Base-by-base conservation (phyloP, 2,888 invertebrate species). In the Meta bourneti region DNA sequence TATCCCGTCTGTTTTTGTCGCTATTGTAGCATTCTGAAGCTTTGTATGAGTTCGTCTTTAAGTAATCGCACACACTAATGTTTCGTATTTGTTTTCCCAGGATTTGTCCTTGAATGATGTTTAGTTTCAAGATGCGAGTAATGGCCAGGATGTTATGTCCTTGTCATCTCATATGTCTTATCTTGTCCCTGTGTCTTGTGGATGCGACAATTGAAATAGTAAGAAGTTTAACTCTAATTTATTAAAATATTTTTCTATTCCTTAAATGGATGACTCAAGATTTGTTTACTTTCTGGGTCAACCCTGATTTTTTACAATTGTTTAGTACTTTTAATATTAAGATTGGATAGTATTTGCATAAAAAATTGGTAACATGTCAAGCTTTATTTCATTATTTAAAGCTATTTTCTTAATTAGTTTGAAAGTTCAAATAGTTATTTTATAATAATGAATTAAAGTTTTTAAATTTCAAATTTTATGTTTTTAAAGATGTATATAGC, bases 191-290 rank as follows among this genome's bases (percentile, higher is more conserved):
- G n/a, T 71, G n/a, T 13, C 16, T 71, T 71, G 89, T 71, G 11
- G 54, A 83, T 72, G 82, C 89, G 11, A 75, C 83, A 7, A 78
- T 89, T 11, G 83, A 89, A 71, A 54, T 89, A 71, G 89, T 89
- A 89, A 82, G 82, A 1, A 70, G 69, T 61, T 85, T 77, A 34
- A 54, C 72, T 83, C 20, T 49, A 13, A 70, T 49, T n/a, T 54
- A 49, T 51, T 34, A 4, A 34, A 34, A 2, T 34, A 34, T 34
- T 34, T 34, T 34, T 34, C 34, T 34, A 34, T 34, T 34, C 34
- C 34, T 34, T 34, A 2, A 34, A 34, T 34, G 34, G 4, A 34
- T 34, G 34, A 34, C 34, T 4, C 34, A 4, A 34, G 34, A 34
- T 34, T 34, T 34, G 34, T 34, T 34, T 34, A 34, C 34, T 34